Evolutionary conservation across 2,888 invertebrate genomes (phyloP).

Genomic region (Coleophora flavipennella): DNA sequence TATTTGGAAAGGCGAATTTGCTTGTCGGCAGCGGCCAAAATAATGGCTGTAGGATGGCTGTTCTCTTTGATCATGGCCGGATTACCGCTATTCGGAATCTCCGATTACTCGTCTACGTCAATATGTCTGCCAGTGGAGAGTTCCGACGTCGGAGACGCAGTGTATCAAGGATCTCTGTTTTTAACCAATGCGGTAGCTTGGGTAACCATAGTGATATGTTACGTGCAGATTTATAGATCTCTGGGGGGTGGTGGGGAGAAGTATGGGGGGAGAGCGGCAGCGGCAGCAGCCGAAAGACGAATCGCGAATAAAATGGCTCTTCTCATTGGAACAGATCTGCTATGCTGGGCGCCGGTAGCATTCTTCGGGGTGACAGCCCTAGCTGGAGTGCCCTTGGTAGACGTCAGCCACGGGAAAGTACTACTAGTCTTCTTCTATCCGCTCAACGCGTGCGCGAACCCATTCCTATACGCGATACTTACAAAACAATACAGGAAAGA

Average conservation of each 20-base stretch:
- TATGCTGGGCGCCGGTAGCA: constrained; percentile 90
- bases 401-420: constrained; percentile 85
- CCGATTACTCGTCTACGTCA: constrained; percentile 88
- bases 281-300: constrained; percentile 77
- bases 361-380: constrained; percentile 91
- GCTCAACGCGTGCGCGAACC: constrained; percentile 92
- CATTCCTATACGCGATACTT: constrained; percentile 91
- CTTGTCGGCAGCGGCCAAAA: constrained; percentile 78
- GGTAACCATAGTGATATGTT: constrained; percentile 86
- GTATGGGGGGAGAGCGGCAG: constrained; percentile 76
- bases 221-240: constrained; percentile 88
- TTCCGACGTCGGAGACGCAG: constrained; percentile 76
- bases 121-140: constrained; percentile 93
- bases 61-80: constrained; percentile 84
- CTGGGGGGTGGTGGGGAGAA: constrained; percentile 79
- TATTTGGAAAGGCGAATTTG: constrained; percentile 86
- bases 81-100: constrained; percentile 86
- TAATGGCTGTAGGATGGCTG: constrained; percentile 86
- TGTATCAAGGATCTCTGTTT: constrained; percentile 82
- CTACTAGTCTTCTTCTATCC: constrained; percentile 93
- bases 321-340: constrained; percentile 88
- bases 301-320: constrained; percentile 93
- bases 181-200: constrained; percentile 86
- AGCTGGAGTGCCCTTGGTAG: constrained; percentile 86
- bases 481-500: constrained; percentile 90